Percentiles rank a stretch among this genome's conserved stretches.
phyloP scores from a whole-genome alignment of 2,797 vertebrate genomes.

The Diceros bicornis region DNA sequence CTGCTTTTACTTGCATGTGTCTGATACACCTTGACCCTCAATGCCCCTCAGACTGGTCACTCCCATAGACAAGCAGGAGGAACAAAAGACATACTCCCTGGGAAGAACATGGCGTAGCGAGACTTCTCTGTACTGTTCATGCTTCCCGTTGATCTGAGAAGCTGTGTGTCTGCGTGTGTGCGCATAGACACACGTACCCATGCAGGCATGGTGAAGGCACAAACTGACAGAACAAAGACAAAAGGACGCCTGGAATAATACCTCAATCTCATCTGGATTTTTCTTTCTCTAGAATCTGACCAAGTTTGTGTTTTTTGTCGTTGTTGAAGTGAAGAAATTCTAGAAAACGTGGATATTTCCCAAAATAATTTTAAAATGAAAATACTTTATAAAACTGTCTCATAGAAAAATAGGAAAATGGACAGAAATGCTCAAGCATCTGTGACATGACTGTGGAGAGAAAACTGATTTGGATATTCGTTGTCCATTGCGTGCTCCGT shows the following conservation, averaged over 20 bases:
- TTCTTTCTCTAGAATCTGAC: not conserved
- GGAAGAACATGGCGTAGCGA: not conserved
- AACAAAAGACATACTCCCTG: not conserved
- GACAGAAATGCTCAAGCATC: not conserved
- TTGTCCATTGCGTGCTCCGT: not conserved
- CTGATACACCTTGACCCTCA: not conserved
- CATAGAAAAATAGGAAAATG: not conserved
- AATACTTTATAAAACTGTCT: not conserved
- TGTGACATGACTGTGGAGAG: not conserved
- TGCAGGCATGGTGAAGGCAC: too few relatives aligned
- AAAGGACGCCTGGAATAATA: not conserved
- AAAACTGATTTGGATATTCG: not conserved
- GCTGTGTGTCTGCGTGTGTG: too few relatives aligned
- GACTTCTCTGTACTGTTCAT: not conserved
- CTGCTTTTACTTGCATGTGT: not conserved
- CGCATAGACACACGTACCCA: not conserved
- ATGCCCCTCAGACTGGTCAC: not conserved
- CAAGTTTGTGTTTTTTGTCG: not conserved
- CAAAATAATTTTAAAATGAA: not conserved
- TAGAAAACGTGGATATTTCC: not conserved
- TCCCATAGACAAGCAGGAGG: not conserved
- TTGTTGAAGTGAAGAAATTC: not conserved
- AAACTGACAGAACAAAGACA: not conserved
- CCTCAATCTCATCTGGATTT: not conserved
- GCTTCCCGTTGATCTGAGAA: not conserved